These are phyloP conservation scores for Sturnus vulgaris DNA, from an alignment of 2,113 vertebrate genomes.

Conservation along the genomic window DNA sequence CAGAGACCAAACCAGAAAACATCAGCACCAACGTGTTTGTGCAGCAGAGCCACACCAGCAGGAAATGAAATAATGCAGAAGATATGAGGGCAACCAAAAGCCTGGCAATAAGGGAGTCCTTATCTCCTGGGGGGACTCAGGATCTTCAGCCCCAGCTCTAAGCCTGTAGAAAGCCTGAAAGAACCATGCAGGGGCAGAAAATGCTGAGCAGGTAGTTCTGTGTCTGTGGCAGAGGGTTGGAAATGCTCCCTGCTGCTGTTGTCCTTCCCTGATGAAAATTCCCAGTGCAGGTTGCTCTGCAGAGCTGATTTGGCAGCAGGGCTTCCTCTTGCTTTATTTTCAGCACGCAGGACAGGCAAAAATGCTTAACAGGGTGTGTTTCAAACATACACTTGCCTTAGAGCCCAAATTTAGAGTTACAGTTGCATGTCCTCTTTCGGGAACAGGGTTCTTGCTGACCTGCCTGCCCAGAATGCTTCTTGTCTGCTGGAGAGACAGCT, in stretches of 20 bases:
- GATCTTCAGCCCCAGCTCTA: background rate
- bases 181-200: background rate
- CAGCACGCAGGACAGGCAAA: background rate
- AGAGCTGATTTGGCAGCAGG: background rate
- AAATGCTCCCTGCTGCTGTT: background rate
- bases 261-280: background rate
- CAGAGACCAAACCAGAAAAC: background rate
- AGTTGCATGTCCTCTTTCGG: background rate
- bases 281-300: background rate
- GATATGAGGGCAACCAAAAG: background rate
- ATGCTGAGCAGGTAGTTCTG: background rate
- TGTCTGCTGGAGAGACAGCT: background rate
- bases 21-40: background rate
- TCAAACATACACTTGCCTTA: background rate
- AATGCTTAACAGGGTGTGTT: background rate
- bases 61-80: background rate
- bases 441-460: background rate
- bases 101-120: background rate
- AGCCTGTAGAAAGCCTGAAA: background rate
- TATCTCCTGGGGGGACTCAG: background rate
- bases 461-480: background rate
- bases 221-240: background rate
- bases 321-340: background rate
- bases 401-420: background rate
- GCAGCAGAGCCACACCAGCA: fast-evolving